Base-by-base conservation (phyloP, 1,140 invertebrate species). In the Meloidogyne exigua region DNA sequence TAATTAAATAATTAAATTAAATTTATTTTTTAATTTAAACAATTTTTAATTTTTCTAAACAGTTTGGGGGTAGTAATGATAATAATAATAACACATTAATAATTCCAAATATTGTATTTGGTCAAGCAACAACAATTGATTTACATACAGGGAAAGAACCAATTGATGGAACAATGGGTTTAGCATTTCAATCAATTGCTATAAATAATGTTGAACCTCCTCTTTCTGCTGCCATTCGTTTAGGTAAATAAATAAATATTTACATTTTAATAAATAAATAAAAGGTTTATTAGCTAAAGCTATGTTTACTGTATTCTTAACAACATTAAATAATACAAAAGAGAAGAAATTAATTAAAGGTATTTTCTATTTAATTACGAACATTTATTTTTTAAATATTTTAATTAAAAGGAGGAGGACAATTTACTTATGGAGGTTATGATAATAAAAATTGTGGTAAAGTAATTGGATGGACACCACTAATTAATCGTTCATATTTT, bases 381-480 rank as follows among this genome's bases (percentile, higher is more conserved):
- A 26, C 4, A 26, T 21, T 21, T 66, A 26, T 25, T 66, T 18
- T 5, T 25, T 25, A 28, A 18, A 25, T 65, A 39, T 32, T 39
- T 23, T n/a, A 44, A 44, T 44, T 42, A 5, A 42, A 44, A 57
- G 49, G 49, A 21, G 68, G 67, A 49, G 66, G 67, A 28, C 32
- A 36, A 44, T 74, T 76, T 21, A 76, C 68, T 21, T 77, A 44
- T 42, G 76, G 77, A 12, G 77, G 77, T 36, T 39, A 79, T 28
- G 77, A 79, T 76, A 69, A 21, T n/a, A 32, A 79, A 49, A 78
- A 79, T 26, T 79, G 77, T 25, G 77, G 66, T 32, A 57, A 75
- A 18, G 64, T 75, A 13, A 62, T 73, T 25, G 68, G 44, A 25
- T 77, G 69, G 71, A 49, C 71, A n/a, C 49, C 76, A 32, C 44